Conservation (phyloP, 1,140 invertebrate species). For the Semibalanus balanoides region DNA sequence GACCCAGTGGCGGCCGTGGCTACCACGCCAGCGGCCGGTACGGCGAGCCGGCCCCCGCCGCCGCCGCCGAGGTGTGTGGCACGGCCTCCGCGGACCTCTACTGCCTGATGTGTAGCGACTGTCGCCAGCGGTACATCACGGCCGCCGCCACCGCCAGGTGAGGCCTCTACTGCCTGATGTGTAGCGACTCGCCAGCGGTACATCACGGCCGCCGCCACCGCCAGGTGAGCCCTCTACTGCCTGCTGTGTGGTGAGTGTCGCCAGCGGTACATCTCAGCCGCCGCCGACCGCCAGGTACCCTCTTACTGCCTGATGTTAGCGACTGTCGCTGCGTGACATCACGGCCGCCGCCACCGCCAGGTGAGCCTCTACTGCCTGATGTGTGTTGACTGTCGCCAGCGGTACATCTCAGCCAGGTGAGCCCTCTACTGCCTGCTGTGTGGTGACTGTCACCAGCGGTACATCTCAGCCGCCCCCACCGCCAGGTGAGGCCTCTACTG, state of each 20-base stretch:
- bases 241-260: slow-evolving; percentile 33
- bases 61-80: slow-evolving; percentile 88
- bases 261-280: slow-evolving; percentile 37
- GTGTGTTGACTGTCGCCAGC: slow-evolving; percentile 31
- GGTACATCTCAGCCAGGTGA: background rate
- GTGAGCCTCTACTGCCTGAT: slow-evolving; percentile 65
- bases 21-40: slow-evolving; percentile 75
- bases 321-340: slow-evolving; percentile 31
- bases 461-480: slow-evolving; percentile 52
- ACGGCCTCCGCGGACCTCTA: slow-evolving; percentile 68
- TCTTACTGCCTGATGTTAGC: slow-evolving; percentile 40
- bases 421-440: slow-evolving; percentile 47
- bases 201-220: slow-evolving; percentile 58
- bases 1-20: slow-evolving; percentile 57
- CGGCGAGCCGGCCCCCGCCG: slow-evolving; percentile 96
- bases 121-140: slow-evolving; percentile 27
- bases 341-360: slow-evolving; percentile 67
- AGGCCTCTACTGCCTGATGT: slow-evolving; percentile 27
- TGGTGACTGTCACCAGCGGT: slow-evolving; percentile 31
- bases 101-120: slow-evolving; percentile 36
- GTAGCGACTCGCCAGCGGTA: slow-evolving; percentile 28
- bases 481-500: slow-evolving; percentile 72
- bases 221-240: slow-evolving; percentile 76
- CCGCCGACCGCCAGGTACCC: slow-evolving; percentile 63
- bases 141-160: too few relatives aligned